Evolutionary conservation across 2,888 invertebrate genomes (phyloP).

Genomic region (Ectemnius lituratus): DNA sequence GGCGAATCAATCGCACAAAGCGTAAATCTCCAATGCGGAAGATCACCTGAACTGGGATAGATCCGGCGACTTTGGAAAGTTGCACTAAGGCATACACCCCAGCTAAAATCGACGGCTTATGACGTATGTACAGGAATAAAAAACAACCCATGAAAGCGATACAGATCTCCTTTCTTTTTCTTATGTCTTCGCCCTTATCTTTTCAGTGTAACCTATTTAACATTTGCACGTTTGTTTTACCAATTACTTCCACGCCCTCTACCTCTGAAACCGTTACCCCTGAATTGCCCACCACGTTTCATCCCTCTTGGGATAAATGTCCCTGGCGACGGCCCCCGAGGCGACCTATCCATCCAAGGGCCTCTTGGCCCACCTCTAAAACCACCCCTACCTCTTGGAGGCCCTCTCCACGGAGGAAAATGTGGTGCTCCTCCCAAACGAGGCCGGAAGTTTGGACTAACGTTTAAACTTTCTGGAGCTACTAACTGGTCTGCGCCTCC

Average conservation of each 20-base stretch:
- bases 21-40: conserved; percentile 29
- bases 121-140: conserved; percentile 56
- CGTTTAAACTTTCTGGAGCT: conserved; percentile 50
- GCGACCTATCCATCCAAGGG: conserved; percentile 78
- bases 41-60: conserved; percentile 25
- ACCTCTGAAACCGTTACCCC: conserved; percentile 72
- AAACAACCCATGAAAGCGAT: conserved; percentile 32
- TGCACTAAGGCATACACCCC: conserved; percentile 11
- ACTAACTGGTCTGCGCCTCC: conserved; percentile 43
- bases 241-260: conserved; percentile 69
- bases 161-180: conserved; percentile 75
- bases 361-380: conserved; percentile 75
- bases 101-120: conserved; percentile 26
- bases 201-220: not conserved
- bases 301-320: conserved; percentile 69
- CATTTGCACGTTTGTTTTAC: conserved; percentile 74
- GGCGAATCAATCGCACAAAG: conserved; percentile 51
- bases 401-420: conserved; percentile 77
- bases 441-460: conserved; percentile 61
- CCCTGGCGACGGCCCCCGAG: conserved; percentile 65
- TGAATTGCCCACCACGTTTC: conserved; percentile 73
- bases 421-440: conserved; percentile 55
- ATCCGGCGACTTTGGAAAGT: not conserved
- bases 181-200: conserved; percentile 6
- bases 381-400: conserved; percentile 73